A percentile compares a stretch with the other conserved stretches of the same genome.
Evolutionary conservation across 1,140 invertebrate species (phyloP).

Genomic region (Rhagoletis pomonella): DNA sequence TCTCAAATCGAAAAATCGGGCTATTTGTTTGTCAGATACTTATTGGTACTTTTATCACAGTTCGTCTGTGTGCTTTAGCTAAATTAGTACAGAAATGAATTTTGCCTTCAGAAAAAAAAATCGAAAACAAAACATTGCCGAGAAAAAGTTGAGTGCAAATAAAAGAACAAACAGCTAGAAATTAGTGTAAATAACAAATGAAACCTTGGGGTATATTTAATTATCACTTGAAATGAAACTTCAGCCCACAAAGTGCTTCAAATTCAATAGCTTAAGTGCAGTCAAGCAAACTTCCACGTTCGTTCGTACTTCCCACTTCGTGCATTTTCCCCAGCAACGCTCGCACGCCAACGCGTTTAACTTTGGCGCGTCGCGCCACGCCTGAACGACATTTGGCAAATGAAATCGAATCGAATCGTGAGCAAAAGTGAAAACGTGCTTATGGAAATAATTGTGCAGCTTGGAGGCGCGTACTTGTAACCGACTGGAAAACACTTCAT

Average conservation of each 20-base stretch:
- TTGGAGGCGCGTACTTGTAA: neutral
- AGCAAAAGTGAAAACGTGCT: slow-evolving; percentile 52
- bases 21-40: neutral
- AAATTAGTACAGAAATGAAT: slow-evolving; percentile 15
- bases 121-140: neutral
- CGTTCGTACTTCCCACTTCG: neutral
- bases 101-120: neutral
- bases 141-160: neutral
- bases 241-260: slow-evolving; percentile 16
- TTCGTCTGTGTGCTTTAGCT: neutral
- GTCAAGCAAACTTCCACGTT: slow-evolving; percentile 33
- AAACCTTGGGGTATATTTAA: neutral
- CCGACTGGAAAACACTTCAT: slow-evolving; percentile 15
- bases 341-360: neutral
- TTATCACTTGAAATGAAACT: slow-evolving; percentile 47
- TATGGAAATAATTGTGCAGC: slow-evolving; percentile 42
- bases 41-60: neutral
- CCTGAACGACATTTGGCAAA: neutral
- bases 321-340: neutral
- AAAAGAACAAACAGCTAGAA: neutral
- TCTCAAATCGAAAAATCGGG: neutral
- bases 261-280: slow-evolving; percentile 46
- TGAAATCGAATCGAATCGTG: slow-evolving; percentile 38
- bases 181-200: neutral
- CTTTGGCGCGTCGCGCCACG: neutral